Conservation (phyloP, 1,140 invertebrate genomes). For the Acromyrmex charruanus region DNA sequence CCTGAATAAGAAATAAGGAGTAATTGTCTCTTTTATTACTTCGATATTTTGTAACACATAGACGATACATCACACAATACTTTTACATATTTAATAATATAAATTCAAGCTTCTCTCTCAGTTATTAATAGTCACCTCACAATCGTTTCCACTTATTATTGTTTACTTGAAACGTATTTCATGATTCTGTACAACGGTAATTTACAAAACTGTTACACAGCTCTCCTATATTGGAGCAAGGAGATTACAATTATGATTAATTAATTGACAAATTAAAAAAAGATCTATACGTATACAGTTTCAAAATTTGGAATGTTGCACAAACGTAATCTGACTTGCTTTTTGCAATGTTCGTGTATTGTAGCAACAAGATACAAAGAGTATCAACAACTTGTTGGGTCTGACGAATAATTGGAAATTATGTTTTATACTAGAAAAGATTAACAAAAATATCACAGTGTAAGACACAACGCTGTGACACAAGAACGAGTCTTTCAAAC, state of each 20-base stretch:
- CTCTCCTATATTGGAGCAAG: constrained; percentile 67
- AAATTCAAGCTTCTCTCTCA: constrained; percentile 73
- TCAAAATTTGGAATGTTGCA: constrained; percentile 60
- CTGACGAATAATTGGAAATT: constrained; percentile 48
- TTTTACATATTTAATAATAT: constrained; percentile 80
- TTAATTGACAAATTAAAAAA: constrained; percentile 8
- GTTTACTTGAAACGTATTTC: constrained; percentile 70
- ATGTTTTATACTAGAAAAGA: constrained; percentile 71
- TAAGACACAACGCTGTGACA: constrained; percentile 81
- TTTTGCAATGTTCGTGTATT: constrained; percentile 17
- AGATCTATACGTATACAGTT: not conserved
- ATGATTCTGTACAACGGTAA: constrained; percentile 78
- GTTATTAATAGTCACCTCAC: constrained; percentile 73
- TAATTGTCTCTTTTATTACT: constrained; percentile 82
- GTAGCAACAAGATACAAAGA: constrained; percentile 62
- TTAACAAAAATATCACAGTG: constrained; percentile 83
- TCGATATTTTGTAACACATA: constrained; percentile 82
- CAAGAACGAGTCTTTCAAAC: constrained; percentile 63
- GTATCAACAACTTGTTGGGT: constrained; percentile 54
- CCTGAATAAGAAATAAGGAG: constrained; percentile 64
- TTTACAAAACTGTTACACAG: constrained; percentile 75
- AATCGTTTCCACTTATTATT: constrained; percentile 66
- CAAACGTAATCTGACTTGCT: constrained; percentile 58
- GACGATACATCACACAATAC: constrained; percentile 84
- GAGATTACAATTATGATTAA: constrained; percentile 62